Evolutionary conservation across 2,113 vertebrate species (phyloP).

Genomic region (Alligator mississippiensis): DNA sequence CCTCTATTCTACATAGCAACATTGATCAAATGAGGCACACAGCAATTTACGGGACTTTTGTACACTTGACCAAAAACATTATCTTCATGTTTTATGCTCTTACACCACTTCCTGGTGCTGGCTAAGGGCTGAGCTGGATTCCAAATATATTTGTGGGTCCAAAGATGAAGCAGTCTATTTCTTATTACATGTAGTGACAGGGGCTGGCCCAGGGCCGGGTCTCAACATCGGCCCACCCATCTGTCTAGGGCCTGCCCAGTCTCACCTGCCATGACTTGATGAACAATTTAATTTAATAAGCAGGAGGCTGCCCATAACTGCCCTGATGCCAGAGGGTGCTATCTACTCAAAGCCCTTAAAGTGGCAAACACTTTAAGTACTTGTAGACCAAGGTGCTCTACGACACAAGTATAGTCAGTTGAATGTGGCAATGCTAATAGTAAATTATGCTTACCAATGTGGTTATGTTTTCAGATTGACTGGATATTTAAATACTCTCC

Average conservation of each 20-base stretch:
- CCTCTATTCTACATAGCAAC: neutral
- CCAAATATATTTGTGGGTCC: neutral
- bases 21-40: neutral
- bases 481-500: neutral
- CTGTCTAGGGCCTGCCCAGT: no score
- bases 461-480: neutral
- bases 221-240: no score
- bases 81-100: neutral
- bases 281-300: no score
- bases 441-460: neutral
- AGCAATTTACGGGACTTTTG: neutral
- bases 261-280: no score
- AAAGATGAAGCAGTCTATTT: neutral
- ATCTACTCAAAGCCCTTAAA: no score
- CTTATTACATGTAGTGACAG: no score
- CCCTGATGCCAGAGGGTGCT: no score
- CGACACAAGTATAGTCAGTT: neutral
- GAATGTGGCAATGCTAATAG: neutral
- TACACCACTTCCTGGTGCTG: neutral
- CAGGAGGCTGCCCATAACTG: no score
- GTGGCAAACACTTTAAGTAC: no score
- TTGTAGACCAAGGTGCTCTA: neutral
- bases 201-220: no score
- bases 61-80: neutral
- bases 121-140: neutral